Base-by-base conservation (phyloP, 1,140 invertebrate genomes). In the Pseudomyrmex sp. region DNA sequence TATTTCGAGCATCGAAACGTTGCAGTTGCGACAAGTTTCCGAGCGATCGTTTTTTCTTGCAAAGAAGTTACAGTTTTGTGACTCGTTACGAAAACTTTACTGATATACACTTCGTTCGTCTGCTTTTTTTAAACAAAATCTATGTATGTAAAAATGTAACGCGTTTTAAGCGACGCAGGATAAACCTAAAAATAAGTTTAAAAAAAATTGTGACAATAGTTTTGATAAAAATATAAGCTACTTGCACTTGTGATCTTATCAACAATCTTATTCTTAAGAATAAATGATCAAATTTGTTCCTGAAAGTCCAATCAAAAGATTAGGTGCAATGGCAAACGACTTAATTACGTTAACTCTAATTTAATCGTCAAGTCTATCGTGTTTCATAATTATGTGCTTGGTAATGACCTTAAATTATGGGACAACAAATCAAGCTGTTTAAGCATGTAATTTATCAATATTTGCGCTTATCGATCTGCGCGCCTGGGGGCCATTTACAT, bases 401-500 rank as follows among this genome's bases (percentile, higher is more conserved):
- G 66, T 80, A 80, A 80, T 80, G 66, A 72, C 76, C 76, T 72
- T 80, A 80, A 80, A 80, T 80, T 80, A 80, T 59, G 56, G 54
- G 54, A 72, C 76, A 80, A 80, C 76, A 80, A 80, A 80, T 80
- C 76, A 80, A 54, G 54, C 66, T 59, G 56, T 80, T 80, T 80
- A 70, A 80, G 76, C 63, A 70, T 70, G 44, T 58, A 59, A 80
- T 80, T 80, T 80, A 72, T 66, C 65, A 80, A 80, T 80, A 80
- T 80, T 80, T 80, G 56, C 76, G 23, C 66, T 18, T 80, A 80
- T 80, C 18, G 76, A 80, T 80, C 66, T n/a, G 54, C 44, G 63
- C 52, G 46, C 66, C 54, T 26, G 48, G 12, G 5, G 76, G 56
- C 66, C 66, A 61, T 80, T 80, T 80, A 61, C 69, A 61, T 80